Evolutionary conservation across 2,888 invertebrate species (phyloP), one percentile per base, ranked within the genome.

Genomic region (Ichneumoninae sp.): DNA sequence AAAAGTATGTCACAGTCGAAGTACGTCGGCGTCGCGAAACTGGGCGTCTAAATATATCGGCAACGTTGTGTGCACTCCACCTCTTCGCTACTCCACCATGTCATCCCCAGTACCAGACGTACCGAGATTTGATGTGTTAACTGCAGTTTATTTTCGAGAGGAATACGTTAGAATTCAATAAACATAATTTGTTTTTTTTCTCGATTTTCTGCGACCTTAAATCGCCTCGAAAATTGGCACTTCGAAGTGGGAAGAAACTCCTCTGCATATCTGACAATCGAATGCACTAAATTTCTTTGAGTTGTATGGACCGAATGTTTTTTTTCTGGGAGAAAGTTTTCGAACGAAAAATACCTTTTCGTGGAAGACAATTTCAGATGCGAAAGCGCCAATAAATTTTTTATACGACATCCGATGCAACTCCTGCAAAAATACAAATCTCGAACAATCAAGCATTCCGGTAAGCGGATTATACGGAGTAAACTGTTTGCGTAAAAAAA

Each of bases 1-100:
- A 88, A 90, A 91, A 89, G 87, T 91, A 86, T 91, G 90, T 91
- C 91, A 88, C 90, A 88, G 80, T 84, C 86, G 87, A 87, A 84
- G 87, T 86, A 87, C 86, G 82, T 74, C 86, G 75, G 86, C 87
- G 88, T 84, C 86, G 87, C 86, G 78, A 78, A 75, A 86, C 85
- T 85, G 78, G 72, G 65, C 83, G 87, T 89, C 91, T 91, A 91
- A 91, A 91, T 91, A 90, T 91, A 91, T 80, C 91, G 74, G 71
- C 50, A 84, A 87, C 86, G 87, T 87, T 87, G 82, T 87, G 85
- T 86, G 26, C 81, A 82, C 75, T 75, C 52, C 84, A 84, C 80
- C 82, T 89, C 88, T 90, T 88, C 88, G 85, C 87, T 72, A 62
- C 84, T 89, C 86, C 85, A 85, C 85, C 86, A 82, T 85, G 78